phyloP scores from a whole-genome alignment of 2,113 vertebrate species.

The Guaruba guarouba region DNA sequence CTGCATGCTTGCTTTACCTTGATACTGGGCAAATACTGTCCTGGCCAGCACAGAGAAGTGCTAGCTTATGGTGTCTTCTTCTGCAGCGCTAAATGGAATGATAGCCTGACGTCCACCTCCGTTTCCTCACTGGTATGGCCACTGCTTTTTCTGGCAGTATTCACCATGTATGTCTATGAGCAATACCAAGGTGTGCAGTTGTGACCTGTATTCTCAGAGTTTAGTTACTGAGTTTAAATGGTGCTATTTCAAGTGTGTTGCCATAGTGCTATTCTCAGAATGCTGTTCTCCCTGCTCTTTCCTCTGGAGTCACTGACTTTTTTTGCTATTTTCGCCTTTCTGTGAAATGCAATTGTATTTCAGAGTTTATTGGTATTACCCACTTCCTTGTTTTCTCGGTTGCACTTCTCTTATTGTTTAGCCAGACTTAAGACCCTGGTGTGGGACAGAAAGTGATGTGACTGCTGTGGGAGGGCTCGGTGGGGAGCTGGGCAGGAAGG shows the following conservation, averaged over 20 bases:
- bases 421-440: neutral
- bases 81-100: fast-evolving
- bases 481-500: neutral
- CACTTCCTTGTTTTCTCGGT: neutral
- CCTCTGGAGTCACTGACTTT: neutral
- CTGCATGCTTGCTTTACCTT: neutral
- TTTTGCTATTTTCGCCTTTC: neutral
- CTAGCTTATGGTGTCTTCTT: fast-evolving
- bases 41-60: neutral
- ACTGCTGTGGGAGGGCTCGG: neutral
- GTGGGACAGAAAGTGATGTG: neutral
- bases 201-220: neutral
- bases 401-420: neutral
- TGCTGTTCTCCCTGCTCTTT: neutral
- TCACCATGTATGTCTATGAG: fast-evolving
- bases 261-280: neutral
- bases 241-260: neutral
- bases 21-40: fast-evolving
- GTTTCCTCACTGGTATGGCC: fast-evolving
- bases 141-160: neutral
- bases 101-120: neutral
- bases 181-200: neutral
- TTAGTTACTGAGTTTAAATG: neutral
- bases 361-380: neutral
- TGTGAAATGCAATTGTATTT: neutral